Base-by-base conservation (phyloP, 2,888 invertebrate species). In the Lysandra bellargus region DNA sequence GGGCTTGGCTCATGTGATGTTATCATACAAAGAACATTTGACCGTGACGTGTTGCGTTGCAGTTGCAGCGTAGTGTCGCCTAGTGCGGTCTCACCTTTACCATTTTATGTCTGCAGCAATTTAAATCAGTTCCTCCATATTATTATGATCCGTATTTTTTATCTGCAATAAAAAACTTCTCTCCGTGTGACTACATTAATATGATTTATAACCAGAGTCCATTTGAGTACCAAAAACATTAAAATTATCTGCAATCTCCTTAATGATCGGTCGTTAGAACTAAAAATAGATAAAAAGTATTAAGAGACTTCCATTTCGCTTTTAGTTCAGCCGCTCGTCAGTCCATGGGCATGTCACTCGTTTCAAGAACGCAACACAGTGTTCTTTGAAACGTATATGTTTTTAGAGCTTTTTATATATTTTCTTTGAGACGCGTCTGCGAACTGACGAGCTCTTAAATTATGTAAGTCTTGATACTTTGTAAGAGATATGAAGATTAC, bases 201-300 rank as follows among this genome's bases (percentile, higher is more conserved):
- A 73, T 73, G 30, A 49, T 75, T 49, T 75, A 30, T 75, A 23
- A 9, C 23, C 14, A 9, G 49, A 75, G 12, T 33, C 49, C 75
- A 44, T 75, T 23, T 53, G 49, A 23, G 49, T 30, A 23, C 14
- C 23, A 49, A 23, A 53, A 53, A 53, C 64, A 64, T 64, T 30
- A 75, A 23, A 49, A 75, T 49, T 30, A 75, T 49, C 75, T 33
- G 44, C 30, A 76, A 76, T 33, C 76, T 53, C 12, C 53, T 76
- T 76, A 76, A 76, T 76, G 76, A 76, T 53, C 49, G 17, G 75
- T 53, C 75, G 74, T 75, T 49, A 57, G 76, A 76, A 57, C 49
- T 53, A 53, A 76, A 76, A 76, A 76, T 76, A 76, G 76, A 57
- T 49, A 76, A 76, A 57, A 76, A 69, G 33, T 57, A 76, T 76